Evolutionary conservation across 2,797 vertebrate genomes (phyloP).

Genomic region (Brachyrhaphis roseni): DNA sequence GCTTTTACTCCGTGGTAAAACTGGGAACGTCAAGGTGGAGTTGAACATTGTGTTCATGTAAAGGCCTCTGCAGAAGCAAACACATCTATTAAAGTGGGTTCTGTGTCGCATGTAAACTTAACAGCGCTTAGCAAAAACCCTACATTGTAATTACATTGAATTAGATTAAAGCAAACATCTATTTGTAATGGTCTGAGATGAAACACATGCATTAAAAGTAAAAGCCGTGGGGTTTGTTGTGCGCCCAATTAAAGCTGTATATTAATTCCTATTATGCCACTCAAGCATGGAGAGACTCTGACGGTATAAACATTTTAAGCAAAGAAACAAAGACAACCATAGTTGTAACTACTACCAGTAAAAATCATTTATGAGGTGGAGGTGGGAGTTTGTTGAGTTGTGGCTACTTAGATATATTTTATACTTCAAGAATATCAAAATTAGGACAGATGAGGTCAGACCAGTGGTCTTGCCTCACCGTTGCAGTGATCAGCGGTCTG

Average conservation of each 20-base stretch:
- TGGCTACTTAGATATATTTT: neutral
- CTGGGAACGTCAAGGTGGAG: neutral
- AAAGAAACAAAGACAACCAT: neutral
- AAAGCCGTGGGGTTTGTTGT: neutral
- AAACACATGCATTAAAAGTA: neutral
- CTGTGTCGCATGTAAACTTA: neutral
- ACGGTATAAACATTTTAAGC: neutral
- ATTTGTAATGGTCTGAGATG: neutral
- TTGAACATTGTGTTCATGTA: neutral
- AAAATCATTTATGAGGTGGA: neutral
- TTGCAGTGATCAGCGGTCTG: neutral
- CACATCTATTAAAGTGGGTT: neutral
- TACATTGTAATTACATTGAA: neutral
- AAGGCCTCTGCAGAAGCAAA: neutral
- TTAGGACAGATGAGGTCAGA: neutral
- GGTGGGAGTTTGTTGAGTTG: neutral
- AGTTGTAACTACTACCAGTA: neutral
- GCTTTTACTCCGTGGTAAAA: neutral
- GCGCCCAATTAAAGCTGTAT: neutral
- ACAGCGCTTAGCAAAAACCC: neutral
- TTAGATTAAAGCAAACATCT: neutral
- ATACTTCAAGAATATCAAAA: neutral
- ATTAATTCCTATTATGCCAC: neutral
- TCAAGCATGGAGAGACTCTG: neutral
- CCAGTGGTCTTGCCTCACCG: neutral